These are phyloP conservation scores for Oscheius sp. DNA, from an alignment of 2,888 invertebrate genomes.

Conservation along the genomic window DNA sequence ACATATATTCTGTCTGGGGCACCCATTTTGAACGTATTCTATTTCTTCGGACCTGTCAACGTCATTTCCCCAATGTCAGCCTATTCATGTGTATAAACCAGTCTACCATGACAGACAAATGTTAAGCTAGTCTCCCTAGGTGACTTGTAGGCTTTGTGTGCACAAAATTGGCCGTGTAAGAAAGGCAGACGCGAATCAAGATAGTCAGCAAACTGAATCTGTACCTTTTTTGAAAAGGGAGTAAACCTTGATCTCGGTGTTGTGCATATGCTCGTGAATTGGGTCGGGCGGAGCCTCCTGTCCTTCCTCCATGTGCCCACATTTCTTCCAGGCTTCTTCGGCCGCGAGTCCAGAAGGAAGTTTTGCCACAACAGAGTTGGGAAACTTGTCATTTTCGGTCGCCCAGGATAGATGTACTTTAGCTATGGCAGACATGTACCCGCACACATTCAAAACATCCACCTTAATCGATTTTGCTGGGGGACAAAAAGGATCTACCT, in stretches of 20 bases:
- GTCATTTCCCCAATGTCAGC: too few species aligned
- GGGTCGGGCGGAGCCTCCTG: slow-evolving; percentile 12
- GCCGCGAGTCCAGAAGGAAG: slow-evolving; percentile 32
- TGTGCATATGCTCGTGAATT: slow-evolving; percentile 34
- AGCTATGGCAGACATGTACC: slow-evolving; percentile 38
- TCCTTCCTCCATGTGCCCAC: slow-evolving; percentile 20
- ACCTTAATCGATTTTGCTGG: slow-evolving; percentile 10
- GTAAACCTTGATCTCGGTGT: slow-evolving; percentile 30
- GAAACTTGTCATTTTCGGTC: slow-evolving; percentile 1
- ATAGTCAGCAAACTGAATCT: too few species aligned
- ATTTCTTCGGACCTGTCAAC: too few species aligned
- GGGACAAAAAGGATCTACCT: neutral
- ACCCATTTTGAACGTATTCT: too few species aligned
- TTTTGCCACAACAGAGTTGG: slow-evolving; percentile 31
- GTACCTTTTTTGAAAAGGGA: slow-evolving; percentile 19
- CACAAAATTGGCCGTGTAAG: too few species aligned
- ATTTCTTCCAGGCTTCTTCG: slow-evolving; percentile 25
- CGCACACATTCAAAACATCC: slow-evolving; percentile 23
- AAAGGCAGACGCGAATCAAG: too few species aligned
- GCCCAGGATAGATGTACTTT: slow-evolving; percentile 36
- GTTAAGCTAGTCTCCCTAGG: too few species aligned
- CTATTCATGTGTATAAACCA: too few species aligned
- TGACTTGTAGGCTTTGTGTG: too few species aligned
- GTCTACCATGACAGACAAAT: too few species aligned
- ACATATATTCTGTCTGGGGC: neutral